Percentiles rank a stretch among this genome's conserved stretches.
These are phyloP conservation scores for Gymnoscopelus microlampas DNA, from an alignment of 2,797 vertebrate species.

Conservation along the genomic window DNA sequence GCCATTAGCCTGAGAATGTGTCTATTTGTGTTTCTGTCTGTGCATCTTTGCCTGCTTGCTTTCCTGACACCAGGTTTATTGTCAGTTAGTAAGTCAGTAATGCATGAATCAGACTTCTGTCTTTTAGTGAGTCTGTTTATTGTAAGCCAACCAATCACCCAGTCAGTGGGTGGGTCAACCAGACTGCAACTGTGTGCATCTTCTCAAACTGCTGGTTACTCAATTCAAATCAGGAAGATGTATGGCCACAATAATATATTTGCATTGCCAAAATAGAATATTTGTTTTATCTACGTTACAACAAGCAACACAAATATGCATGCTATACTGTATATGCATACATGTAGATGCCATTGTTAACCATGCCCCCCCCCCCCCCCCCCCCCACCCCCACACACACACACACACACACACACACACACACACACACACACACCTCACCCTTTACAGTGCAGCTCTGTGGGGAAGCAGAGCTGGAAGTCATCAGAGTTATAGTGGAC, in stretches of 20 bases:
- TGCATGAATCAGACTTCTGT: neutral
- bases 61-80: neutral
- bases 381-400: too few species aligned
- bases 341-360: too few species aligned
- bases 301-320: too few species aligned
- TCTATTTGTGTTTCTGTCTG: neutral
- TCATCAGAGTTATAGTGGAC: slow-evolving; percentile 87
- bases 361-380: too few species aligned
- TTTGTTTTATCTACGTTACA: too few species aligned
- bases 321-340: too few species aligned
- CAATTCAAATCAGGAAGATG: too few species aligned
- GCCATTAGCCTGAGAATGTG: neutral
- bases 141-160: neutral
- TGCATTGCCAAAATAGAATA: too few species aligned
- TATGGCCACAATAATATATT: too few species aligned
- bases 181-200: too few species aligned
- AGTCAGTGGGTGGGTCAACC: neutral
- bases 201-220: too few species aligned
- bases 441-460: slow-evolving; percentile 87
- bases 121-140: neutral
- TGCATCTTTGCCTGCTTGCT: neutral
- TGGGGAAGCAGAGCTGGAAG: slow-evolving; percentile 92
- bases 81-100: neutral
- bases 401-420: neutral
- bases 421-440: slow-evolving; percentile 63